Evolutionary conservation across 1,140 invertebrate species (phyloP), one percentile per base, ranked within the genome.

Genomic region (Caerostris extrusa): DNA sequence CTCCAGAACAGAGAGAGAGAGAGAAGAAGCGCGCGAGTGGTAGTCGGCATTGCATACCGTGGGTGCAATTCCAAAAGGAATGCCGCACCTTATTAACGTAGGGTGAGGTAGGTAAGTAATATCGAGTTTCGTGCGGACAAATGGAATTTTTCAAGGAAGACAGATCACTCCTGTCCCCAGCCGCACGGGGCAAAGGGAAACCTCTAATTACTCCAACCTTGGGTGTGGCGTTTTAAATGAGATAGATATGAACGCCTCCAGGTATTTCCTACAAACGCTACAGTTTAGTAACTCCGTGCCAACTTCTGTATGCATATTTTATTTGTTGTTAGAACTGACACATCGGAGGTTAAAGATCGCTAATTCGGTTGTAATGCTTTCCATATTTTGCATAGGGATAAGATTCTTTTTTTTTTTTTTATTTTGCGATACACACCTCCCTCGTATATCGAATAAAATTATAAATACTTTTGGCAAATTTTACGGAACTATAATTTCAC

Each of bases 171-270:
- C 82, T 83, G 82, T 83, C 82, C 82, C 53, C 82, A 83, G 82
- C 82, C 82, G 82, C 82, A 58, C 82, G n/a, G 56, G 82, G 82
- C 53, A 83, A 83, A 58, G 82, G 82, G 56, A 83, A 83, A 83
- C 82, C 82, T 83, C 82, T 83, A 83, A 83, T 83, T 83, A 83
- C 82, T 83, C 82, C 53, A 58, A 83, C 53, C 82, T 19, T 83
- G 82, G 82, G 82, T 83, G 82, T 83, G 82, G 82, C 82, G 57
- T 83, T 83, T 83, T 83, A 83, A 83, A 83, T 83, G 82, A 83
- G 82, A 83, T 83, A 83, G 82, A 83, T 83, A 56, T 56, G 82
- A 83, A 83, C 82, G 82, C 82, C 82, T 83, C 82, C 82, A 83
- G 82, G 56, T 58, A 56, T 83, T 83, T 83, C 82, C 82, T 58